Evolutionary conservation across 2,113 vertebrate species (phyloP), one percentile per base, ranked within the genome.

Genomic region (Caretta caretta): DNA sequence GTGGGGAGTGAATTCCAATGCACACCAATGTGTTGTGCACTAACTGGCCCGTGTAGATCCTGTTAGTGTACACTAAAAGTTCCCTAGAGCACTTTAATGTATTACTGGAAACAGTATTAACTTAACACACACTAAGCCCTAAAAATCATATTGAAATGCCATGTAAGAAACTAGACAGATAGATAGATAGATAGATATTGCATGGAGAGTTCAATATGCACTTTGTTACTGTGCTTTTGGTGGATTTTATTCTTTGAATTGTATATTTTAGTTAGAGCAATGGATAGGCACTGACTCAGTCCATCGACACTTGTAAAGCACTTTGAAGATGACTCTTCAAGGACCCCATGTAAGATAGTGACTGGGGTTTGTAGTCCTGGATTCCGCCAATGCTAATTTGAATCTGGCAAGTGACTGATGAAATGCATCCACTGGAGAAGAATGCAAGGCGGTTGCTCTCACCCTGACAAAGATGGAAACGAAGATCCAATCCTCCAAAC

Each of bases 351-450:
- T 65, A 5, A 11, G 79, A 81, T 12, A 27, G 53, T 10, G n/a
- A 80, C 24, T 29, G 42, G 48, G 48, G 83, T 90, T 86, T 86
- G 31, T 24, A 80, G 14, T 27, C 53, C 87, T 85, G 85, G 20
- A 91, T 19, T 82, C 72, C 90, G 49, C 12, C 51, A 57, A 3
- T 24, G 24, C n/a, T 46, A 27, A 35, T 89, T 92, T 92, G 82
- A 88, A 84, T 54, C n/a, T 84, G 62, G 29, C 59, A 92, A 62
- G n/a, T 9, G 51, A 35, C 42, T 72, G 49, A 80, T 42, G 12
- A 96, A 93, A 97, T 12, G 31, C 59, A 87, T 83, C 42, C 46
- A 92, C 69, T 51, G 87, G 93, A n/a, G 46, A 13, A 62, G 17
- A n/a, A 17, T 10, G 22, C n/a, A 8, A 35, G 20, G 19, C 3